Percentiles rank a stretch among this genome's conserved stretches.
phyloP scores from a whole-genome alignment of 2,888 invertebrate genomes.

The Tachina grossa region DNA sequence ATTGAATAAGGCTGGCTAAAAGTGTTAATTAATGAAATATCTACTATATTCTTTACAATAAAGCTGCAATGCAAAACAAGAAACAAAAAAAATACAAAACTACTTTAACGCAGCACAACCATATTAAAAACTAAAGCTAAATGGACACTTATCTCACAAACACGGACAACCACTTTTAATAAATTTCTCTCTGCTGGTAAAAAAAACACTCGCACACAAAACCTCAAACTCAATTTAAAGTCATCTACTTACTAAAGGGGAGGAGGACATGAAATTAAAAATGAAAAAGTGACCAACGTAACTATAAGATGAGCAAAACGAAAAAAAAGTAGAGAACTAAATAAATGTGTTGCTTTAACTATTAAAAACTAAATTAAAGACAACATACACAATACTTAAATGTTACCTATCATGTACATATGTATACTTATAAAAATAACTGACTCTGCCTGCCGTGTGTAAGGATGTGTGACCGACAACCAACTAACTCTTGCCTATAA shows the following conservation, averaged over 20 bases:
- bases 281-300: conserved; percentile 30
- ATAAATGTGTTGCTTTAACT: conserved; percentile 70
- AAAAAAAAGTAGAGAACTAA: conserved; percentile 26
- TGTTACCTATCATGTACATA: conserved; percentile 64
- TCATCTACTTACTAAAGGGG: conserved; percentile 8
- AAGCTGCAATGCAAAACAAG: conserved; percentile 23
- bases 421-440: conserved; percentile 1
- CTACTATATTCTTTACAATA: conserved; percentile 39
- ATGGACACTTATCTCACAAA: conserved; percentile 65
- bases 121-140: conserved; percentile 63
- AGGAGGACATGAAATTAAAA: conserved; percentile 43
- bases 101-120: conserved; percentile 46
- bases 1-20: conserved; percentile 68
- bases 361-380: conserved; percentile 70
- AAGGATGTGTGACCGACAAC: conserved; percentile 12
- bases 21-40: conserved; percentile 72
- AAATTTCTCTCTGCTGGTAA: conserved; percentile 23
- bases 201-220: conserved; percentile 24
- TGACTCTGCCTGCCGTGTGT: conserved; percentile 14
- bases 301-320: not conserved
- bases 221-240: conserved; percentile 54
- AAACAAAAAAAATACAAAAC: conserved; percentile 8
- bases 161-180: conserved; percentile 6
- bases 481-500: conserved; percentile 2
- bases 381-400: conserved; percentile 64